phyloP scores from a whole-genome alignment of 2,888 invertebrate genomes.

The Erannis defoliaria region DNA sequence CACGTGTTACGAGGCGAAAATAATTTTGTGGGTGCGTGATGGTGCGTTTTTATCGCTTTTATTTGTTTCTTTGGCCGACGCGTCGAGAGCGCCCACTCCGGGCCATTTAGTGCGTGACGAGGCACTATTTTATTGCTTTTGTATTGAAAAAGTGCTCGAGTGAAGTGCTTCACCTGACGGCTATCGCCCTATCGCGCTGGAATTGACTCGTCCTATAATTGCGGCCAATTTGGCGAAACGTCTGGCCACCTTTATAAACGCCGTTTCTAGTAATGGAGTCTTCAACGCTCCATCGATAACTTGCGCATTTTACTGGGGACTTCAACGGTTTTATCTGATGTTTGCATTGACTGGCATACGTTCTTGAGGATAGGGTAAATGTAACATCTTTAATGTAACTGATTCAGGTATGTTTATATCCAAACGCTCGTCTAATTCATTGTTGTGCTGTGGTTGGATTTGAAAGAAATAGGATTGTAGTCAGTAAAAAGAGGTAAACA shows the following conservation, averaged over 20 bases:
- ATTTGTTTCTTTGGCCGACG: conserved; percentile 82
- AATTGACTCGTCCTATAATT: conserved; percentile 68
- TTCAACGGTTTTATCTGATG: conserved; percentile 56
- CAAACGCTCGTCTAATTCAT: too few species aligned
- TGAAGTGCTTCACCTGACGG: conserved; percentile 69
- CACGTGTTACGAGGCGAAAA: conserved; percentile 85
- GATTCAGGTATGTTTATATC: too few species aligned
- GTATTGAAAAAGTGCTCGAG: conserved; percentile 76
- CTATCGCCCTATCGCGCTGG: conserved; percentile 46
- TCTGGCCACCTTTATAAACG: conserved; percentile 61
- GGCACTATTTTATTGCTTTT: conserved; percentile 81
- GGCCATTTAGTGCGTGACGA: conserved; percentile 83
- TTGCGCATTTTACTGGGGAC: conserved; percentile 61
- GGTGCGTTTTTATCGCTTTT: conserved; percentile 78
- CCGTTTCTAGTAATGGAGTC: conserved; percentile 67
- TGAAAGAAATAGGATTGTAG: too few species aligned
- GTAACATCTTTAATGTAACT: too few species aligned
- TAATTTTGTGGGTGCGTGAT: conserved; percentile 83
- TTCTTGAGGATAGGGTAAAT: too few species aligned
- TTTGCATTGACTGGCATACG: conserved; percentile 32
- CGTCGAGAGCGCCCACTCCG: conserved; percentile 65
- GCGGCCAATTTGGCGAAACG: conserved; percentile 72
- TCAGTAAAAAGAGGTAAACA: too few species aligned
- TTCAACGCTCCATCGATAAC: conserved; percentile 58
- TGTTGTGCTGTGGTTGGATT: too few species aligned